Evolutionary conservation across 2,113 vertebrate genomes (phyloP).

Genomic region (Strigops habroptila): DNA sequence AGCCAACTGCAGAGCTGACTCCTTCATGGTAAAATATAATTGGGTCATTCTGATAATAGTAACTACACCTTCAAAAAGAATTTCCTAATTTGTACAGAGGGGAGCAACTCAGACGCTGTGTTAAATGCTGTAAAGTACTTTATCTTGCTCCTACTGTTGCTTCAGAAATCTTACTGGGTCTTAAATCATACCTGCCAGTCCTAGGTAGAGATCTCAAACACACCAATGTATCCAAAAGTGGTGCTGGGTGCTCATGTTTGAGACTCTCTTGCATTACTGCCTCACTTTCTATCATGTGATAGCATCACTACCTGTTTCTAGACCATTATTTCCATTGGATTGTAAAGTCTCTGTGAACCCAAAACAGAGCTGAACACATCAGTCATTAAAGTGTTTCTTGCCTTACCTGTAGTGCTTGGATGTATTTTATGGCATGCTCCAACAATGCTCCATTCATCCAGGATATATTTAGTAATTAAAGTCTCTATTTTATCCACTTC

Average conservation of each 20-base stretch:
- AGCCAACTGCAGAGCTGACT: neutral
- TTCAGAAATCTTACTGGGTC: neutral
- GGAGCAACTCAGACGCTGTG: neutral
- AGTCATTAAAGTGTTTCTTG: neutral
- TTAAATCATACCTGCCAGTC: neutral
- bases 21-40: neutral
- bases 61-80: neutral
- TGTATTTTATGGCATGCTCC: neutral
- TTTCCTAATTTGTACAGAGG: neutral
- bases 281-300: neutral
- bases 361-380: neutral
- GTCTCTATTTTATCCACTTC: neutral
- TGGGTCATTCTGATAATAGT: neutral
- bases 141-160: neutral
- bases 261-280: neutral
- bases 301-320: neutral
- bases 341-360: neutral
- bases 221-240: neutral
- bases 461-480: neutral
- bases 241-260: neutral
- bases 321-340: neutral
- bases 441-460: neutral
- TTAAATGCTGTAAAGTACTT: neutral
- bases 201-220: neutral
- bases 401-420: neutral